phyloP scores from a whole-genome alignment of 2,113 vertebrate genomes.

The Microcebus jonahi region DNA sequence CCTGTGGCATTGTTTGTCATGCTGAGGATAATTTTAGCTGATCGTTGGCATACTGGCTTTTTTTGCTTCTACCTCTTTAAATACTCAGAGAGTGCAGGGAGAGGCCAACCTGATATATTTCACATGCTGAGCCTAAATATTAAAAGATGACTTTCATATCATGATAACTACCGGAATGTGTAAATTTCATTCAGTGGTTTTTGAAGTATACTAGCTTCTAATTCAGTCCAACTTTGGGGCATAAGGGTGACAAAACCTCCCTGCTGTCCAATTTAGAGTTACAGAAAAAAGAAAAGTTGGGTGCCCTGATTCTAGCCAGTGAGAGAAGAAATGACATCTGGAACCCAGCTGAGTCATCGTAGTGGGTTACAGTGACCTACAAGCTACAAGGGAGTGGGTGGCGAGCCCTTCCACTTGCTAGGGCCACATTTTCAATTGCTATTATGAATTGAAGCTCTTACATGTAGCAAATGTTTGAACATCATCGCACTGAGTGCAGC shows the following conservation, averaged over 20 bases:
- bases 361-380: not conserved
- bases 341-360: conserved; percentile 8
- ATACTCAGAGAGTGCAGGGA: not conserved
- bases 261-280: conserved; percentile 10
- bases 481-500: not conserved
- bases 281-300: not conserved
- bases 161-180: not conserved
- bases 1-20: not conserved
- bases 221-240: conserved; percentile 27
- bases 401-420: not conserved
- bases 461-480: conserved; percentile 28
- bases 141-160: conserved; percentile 32
- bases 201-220: conserved; percentile 16
- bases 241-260: not conserved
- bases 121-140: not conserved
- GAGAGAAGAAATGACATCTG: not conserved
- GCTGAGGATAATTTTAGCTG: not conserved
- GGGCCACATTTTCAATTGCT: not conserved
- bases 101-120: not conserved
- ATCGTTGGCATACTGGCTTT: not conserved
- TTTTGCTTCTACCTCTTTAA: not conserved
- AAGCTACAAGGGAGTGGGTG: not conserved
- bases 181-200: not conserved
- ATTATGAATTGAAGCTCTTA: conserved; percentile 10
- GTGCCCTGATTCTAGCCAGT: conserved; percentile 3